Evolutionary conservation across 2,888 invertebrate genomes (phyloP).

Genomic region (Patella pellucida): DNA sequence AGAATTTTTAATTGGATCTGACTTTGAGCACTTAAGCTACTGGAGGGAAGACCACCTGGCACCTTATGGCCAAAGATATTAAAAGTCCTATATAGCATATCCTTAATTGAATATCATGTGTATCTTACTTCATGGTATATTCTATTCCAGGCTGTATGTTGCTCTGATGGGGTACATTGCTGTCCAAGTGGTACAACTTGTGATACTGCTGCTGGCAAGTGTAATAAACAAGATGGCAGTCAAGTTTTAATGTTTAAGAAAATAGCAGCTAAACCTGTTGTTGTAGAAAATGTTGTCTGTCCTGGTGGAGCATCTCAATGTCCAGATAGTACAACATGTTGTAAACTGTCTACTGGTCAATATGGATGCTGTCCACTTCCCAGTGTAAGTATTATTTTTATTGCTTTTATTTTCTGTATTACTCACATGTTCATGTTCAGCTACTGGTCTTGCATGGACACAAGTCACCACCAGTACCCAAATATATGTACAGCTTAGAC

Average conservation of each 20-base stretch:
- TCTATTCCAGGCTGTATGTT: slow-evolving; percentile 59
- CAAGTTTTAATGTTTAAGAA: slow-evolving; percentile 10
- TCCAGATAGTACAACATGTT: slow-evolving; percentile 22
- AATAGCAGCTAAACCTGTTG: slow-evolving; percentile 5
- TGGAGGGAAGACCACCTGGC: no score
- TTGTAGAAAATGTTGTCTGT: slow-evolving; percentile 30
- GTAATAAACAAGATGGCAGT: slow-evolving; percentile 32
- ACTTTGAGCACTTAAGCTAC: no score
- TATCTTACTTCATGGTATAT: no score
- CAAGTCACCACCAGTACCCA: no score
- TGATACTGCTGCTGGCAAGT: slow-evolving; percentile 46
- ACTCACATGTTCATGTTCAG: no score
- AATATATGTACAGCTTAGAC: no score
- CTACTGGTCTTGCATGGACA: no score
- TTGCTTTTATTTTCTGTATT: no score
- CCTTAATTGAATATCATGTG: no score
- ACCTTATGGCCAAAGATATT: no score
- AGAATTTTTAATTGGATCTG: no score
- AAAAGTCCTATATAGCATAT: no score
- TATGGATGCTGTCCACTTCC: slow-evolving; percentile 35
- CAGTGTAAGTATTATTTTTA: slow-evolving; percentile 19
- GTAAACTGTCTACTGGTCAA: slow-evolving; percentile 20
- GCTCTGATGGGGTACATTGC: slow-evolving; percentile 63
- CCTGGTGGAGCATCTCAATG: slow-evolving; percentile 28
- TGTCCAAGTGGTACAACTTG: slow-evolving; percentile 58